These are phyloP conservation scores for Micrastur ruficollis DNA, from an alignment of 2,797 vertebrate species.

Conservation along the genomic window DNA sequence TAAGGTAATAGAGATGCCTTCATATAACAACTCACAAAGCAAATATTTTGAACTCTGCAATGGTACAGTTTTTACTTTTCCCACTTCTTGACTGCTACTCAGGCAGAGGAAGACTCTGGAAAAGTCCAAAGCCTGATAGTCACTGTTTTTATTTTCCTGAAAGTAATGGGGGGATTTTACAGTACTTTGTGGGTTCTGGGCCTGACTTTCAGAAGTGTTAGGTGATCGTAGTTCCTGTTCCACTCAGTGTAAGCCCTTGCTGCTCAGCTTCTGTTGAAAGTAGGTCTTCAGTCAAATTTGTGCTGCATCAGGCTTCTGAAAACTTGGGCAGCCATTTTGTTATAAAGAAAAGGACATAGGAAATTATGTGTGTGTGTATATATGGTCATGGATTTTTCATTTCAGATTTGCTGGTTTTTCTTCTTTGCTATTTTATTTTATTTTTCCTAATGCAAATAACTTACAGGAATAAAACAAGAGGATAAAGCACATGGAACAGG, in stretches of 20 bases:
- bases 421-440: neutral
- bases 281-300: neutral
- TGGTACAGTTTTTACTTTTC: neutral
- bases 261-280: neutral
- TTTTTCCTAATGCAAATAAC: neutral
- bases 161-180: neutral
- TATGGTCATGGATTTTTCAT: neutral
- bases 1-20: neutral
- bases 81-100: neutral
- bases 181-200: neutral
- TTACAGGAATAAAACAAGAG: neutral
- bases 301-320: neutral
- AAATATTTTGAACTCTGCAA: neutral
- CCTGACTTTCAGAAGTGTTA: neutral
- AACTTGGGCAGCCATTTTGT: neutral
- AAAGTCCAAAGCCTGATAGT: neutral
- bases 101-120: neutral
- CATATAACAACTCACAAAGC: neutral
- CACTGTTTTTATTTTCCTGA: neutral
- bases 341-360: neutral
- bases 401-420: neutral
- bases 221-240: neutral
- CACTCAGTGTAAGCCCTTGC: neutral
- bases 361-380: rapidly evolving
- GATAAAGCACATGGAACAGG: neutral